Evolutionary conservation across 2,888 invertebrate species (phyloP).

Genomic region (Eupeodes latifasciatus): DNA sequence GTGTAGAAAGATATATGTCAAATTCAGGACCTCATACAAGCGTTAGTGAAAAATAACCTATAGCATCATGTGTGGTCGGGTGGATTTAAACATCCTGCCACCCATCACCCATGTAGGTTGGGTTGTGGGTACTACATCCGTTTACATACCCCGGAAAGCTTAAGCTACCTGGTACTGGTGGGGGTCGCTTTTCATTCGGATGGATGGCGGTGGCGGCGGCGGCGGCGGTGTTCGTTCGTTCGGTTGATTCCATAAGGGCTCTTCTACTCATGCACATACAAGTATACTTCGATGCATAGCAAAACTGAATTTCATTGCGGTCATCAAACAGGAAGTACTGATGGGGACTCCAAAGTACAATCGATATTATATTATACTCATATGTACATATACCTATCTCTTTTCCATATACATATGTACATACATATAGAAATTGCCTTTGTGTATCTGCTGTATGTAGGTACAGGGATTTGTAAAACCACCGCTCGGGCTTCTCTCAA

Average conservation of each 20-base stretch:
- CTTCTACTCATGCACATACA: neutral
- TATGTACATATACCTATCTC: neutral
- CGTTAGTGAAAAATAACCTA: conserved; percentile 54
- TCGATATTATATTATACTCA: conserved; percentile 32
- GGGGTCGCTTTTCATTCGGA: conserved; percentile 2
- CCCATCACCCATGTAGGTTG: neutral
- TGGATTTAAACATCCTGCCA: conserved; percentile 3
- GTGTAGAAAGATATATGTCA: conserved; percentile 1
- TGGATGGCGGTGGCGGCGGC: too few relatives aligned
- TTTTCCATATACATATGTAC: neutral
- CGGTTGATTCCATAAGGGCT: conserved; percentile 61
- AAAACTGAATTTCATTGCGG: conserved; percentile 75
- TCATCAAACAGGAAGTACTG: conserved; percentile 70
- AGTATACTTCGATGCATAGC: conserved; percentile 48
- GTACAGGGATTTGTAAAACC: conserved; percentile 65
- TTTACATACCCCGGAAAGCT: conserved; percentile 53
- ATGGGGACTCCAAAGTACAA: conserved; percentile 51
- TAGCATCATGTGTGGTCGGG: conserved; percentile 41
- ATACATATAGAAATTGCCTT: neutral
- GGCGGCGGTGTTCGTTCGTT: conserved; percentile 17
- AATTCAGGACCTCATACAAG: conserved; percentile 28
- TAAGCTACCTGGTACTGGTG: conserved; percentile 57
- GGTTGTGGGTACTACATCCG: neutral
- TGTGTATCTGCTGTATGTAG: conserved; percentile 34
- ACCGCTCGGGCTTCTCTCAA: conserved; percentile 67